These are phyloP conservation scores for Aethes cnicana DNA, from an alignment of 2,888 invertebrate genomes.

Conservation along the genomic window DNA sequence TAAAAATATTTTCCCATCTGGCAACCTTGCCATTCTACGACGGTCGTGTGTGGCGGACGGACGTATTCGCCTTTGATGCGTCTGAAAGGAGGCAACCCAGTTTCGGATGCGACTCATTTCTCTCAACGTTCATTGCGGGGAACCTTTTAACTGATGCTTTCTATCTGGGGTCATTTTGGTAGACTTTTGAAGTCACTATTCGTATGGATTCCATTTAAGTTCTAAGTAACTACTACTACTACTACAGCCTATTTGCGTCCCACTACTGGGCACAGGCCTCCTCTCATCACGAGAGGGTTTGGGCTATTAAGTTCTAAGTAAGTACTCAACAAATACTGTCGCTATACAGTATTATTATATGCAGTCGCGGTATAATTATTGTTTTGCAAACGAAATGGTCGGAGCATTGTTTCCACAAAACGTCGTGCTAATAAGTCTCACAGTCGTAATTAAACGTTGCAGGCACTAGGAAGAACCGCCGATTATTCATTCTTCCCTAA, in stretches of 20 bases:
- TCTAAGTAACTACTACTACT: too few relatives aligned
- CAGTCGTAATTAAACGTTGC: background rate
- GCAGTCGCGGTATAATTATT: background rate
- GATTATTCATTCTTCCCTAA: slow-evolving; percentile 7
- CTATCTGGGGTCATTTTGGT: too few relatives aligned
- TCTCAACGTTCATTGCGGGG: background rate
- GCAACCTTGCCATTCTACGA: slow-evolving; percentile 40
- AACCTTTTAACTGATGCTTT: slow-evolving; percentile 8
- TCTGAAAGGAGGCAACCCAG: slow-evolving; percentile 23
- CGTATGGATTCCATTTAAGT: too few relatives aligned
- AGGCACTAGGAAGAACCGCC: slow-evolving; percentile 1
- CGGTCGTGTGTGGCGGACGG: background rate
- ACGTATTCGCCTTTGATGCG: slow-evolving; percentile 18
- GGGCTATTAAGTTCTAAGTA: too few relatives aligned
- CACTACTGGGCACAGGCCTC: too few relatives aligned
- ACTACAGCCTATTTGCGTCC: too few relatives aligned
- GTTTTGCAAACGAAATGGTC: background rate
- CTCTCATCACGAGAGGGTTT: too few relatives aligned
- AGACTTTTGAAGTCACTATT: too few relatives aligned
- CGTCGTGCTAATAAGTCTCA: background rate
- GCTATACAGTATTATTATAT: too few relatives aligned
- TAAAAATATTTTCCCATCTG: slow-evolving; percentile 12
- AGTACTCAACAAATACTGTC: too few relatives aligned
- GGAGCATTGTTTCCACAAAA: background rate
- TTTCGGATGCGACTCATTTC: slow-evolving; percentile 9